Base-by-base conservation (phyloP, 2,113 vertebrate genomes). In the Ginglymostoma cirratum region DNA sequence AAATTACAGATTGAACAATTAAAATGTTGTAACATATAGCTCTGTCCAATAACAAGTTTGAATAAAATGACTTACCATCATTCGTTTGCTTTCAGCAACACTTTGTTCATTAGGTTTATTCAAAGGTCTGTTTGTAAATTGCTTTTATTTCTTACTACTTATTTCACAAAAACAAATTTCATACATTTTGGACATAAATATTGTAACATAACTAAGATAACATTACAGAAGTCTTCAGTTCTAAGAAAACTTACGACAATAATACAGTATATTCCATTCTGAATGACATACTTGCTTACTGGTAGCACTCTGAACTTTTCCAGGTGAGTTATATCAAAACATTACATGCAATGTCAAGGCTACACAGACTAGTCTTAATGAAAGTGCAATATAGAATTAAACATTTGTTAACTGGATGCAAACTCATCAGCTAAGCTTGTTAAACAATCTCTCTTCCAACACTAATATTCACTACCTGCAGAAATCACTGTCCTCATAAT, bases 131-230 rank as follows among this genome's bases (percentile, higher is more conserved):
- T 30, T 93, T 95, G 34, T 15, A 95, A 95, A 76, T 95, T 94
- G 42, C 38, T 61, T 94, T 94, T 70, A 70, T 95, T 94, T 93
- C 90, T 94, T 45, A 69, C 65, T 95, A 90, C 27, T 90, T 30
- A 61, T 95, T 45, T 95, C 94, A 95, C 94, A 45, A 76, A 30
- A 70, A 76, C 48, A 61, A 90, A 52, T 95, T 95, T 78, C 96
- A 96, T 95, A 97, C 65, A 96, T 93, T 87, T 93, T 94, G 78
- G 42, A 94, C 78, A 96, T 89, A 96, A 96, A 96, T 85, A 93
- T 89, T 89, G 96, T 96, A 96, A 80, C 95, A 65, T 87, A 95
- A 90, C 94, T 95, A 96, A 96, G 95, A 96, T 86, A 96, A 92
- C 95, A 95, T 87, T 85, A 72, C 67, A 95, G 42, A 95, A 12